Evolutionary conservation across 35 echinoderm and acorn worm species (phyloP).

Genomic region (Chiridota heheva): DNA sequence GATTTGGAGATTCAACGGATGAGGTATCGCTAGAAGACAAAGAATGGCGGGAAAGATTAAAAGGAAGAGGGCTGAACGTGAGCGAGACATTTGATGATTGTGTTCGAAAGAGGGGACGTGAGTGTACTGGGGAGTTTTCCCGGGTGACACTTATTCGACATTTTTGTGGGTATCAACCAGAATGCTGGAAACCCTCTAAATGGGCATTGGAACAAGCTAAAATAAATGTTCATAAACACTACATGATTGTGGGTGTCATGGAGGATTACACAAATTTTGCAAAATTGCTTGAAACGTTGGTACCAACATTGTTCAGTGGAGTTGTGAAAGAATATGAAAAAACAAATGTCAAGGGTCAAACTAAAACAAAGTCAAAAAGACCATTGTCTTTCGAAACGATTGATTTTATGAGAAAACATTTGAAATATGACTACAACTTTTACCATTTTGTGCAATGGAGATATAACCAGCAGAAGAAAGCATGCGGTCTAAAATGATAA

Average conservation of each 20-base stretch:
- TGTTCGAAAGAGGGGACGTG: conserved; percentile 3
- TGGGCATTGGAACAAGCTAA: conserved; percentile 2
- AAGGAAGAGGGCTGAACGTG: conserved; percentile 12
- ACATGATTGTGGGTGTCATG: conserved; percentile 37
- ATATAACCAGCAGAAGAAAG: no score
- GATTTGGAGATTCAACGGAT: conserved; percentile 35
- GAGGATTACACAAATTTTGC: conserved; percentile 22
- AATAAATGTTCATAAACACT: conserved; percentile 24
- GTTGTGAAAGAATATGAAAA: no score
- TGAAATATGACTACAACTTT: no score
- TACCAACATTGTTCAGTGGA: conserved; percentile 32
- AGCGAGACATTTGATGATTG: conserved; percentile 44
- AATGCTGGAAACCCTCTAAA: neutral
- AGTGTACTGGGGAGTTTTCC: neutral
- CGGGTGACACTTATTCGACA: conserved; percentile 14
- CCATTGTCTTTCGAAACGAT: no score
- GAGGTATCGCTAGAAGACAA: conserved; percentile 7
- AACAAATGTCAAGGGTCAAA: no score
- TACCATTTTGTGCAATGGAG: no score
- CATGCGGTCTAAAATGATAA: no score
- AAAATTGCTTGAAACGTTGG: conserved; percentile 17
- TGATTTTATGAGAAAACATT: no score
- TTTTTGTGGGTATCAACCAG: neutral
- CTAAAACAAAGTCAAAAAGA: no score
- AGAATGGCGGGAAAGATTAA: no score